Conservation (phyloP, 2,888 invertebrate species). For the Yponomeuta sedellus region DNA sequence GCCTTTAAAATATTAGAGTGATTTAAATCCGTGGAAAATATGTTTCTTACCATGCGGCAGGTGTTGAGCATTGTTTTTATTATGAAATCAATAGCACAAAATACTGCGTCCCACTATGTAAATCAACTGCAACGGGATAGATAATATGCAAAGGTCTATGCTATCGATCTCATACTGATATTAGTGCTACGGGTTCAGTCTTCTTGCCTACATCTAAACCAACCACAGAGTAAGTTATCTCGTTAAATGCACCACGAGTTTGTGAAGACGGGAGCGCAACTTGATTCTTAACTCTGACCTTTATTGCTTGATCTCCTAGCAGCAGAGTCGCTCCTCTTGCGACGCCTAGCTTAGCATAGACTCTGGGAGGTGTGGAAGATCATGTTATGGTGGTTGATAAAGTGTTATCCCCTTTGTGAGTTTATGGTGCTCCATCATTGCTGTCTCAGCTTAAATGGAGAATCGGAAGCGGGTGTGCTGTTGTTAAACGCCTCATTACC, state of each 20-base stretch:
- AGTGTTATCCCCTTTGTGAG: constrained; percentile 13
- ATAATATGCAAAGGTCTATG: background rate
- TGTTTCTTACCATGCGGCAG: too few relatives aligned
- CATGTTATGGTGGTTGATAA: constrained; percentile 2
- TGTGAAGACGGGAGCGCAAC: constrained; percentile 42
- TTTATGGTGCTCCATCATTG: constrained; percentile 12
- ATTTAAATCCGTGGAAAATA: too few relatives aligned
- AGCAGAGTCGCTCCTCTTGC: background rate
- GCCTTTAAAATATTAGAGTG: too few relatives aligned
- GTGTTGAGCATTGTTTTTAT: too few relatives aligned
- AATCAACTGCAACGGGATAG: background rate
- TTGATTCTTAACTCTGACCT: constrained; percentile 34
- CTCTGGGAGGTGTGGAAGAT: background rate
- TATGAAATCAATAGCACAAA: too few relatives aligned
- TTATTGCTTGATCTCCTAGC: constrained; percentile 27
- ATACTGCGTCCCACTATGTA: background rate
- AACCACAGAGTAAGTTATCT: constrained; percentile 56
- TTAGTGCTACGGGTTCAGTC: background rate
- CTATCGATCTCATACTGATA: background rate
- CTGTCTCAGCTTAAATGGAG: constrained; percentile 5
- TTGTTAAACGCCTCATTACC: constrained; percentile 10
- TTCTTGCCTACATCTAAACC: constrained; percentile 7
- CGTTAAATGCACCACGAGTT: constrained; percentile 64
- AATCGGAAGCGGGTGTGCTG: constrained; percentile 5
- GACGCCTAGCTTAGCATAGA: background rate